Evolutionary conservation across 1,140 invertebrate species (phyloP), one percentile per base, ranked within the genome.

Genomic region (Leptinotarsa defecta): DNA sequence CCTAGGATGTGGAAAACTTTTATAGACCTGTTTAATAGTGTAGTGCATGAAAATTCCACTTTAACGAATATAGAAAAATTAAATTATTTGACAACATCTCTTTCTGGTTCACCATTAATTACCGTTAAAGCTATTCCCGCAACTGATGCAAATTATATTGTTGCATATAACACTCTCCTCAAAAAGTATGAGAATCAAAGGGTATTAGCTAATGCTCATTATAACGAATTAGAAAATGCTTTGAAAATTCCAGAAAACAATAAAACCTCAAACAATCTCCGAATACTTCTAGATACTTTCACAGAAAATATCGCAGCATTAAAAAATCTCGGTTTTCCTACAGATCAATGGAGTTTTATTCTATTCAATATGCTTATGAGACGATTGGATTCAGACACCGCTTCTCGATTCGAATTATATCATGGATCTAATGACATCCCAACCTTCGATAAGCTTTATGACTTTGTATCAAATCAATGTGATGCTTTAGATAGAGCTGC

Each of bases 161-260:
- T 73, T 52, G 77, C 77, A 3, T 63, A 73, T 43, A 64, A 78
- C 19, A 68, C 71, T 15, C 61, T 76, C 15, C 11, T 57, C 13
- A 68, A 68, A 57, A 67, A 70, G 24, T 76, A 76, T 76, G 61
- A 68, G 43, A 68, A 76, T 64, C 73, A 72, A 74, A 61, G 57
- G 48, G 34, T 73, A 20, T 61, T 73, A 13, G 70, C 76, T 62
- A 73, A 73, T 22, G 74, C 61, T 73, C 68, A 76, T 70, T 70
- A 34, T 34, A 34, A 34, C 27, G 27, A 34, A 34, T 34, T 11
- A 19, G 34, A 63, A 48, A 73, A 48, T 22, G 49, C 34, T n/a
- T 27, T 13, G 22, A 20, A 43, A 61, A 65, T 24, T 72, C 63
- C 22, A 73, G 20, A 64, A 22, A 20, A 27, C 34, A 43, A 43